These are phyloP conservation scores for Microcebus griseorufus DNA, from an alignment of 2,113 vertebrate genomes.

Conservation along the genomic window DNA sequence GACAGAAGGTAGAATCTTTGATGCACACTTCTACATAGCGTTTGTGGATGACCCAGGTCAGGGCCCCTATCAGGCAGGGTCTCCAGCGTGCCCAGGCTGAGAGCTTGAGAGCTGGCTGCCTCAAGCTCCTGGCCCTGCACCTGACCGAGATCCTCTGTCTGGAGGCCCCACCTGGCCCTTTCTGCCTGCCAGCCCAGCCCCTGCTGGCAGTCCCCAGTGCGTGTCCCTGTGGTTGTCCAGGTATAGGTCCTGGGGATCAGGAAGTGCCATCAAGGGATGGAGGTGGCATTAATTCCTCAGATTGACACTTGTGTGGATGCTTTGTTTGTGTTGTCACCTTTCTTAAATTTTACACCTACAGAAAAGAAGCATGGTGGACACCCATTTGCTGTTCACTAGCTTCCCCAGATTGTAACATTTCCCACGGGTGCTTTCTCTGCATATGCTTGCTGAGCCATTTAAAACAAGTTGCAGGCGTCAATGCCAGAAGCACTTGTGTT, in stretches of 20 bases:
- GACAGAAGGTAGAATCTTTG: background rate
- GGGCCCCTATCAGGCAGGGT: background rate
- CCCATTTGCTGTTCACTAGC: no score
- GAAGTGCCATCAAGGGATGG: no score
- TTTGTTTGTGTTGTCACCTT: background rate
- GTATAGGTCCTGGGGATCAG: no score
- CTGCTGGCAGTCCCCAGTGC: background rate
- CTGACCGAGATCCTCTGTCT: background rate
- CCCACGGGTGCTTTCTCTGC: background rate
- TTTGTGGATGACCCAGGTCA: background rate
- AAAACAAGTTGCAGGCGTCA: background rate
- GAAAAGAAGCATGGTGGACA: background rate
- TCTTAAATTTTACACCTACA: background rate
- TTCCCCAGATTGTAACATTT: background rate
- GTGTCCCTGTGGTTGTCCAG: no score
- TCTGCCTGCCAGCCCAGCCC: background rate
- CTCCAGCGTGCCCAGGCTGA: background rate
- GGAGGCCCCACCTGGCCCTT: background rate
- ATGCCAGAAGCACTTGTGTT: background rate
- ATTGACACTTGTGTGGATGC: background rate
- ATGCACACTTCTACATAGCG: background rate
- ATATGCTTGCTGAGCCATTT: background rate
- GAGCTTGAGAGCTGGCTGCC: background rate
- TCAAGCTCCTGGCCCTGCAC: background rate
- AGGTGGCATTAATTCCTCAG: fast-evolving